Evolutionary conservation across 2,888 invertebrate species (phyloP).

Genomic region (Trichacis sp.): DNA sequence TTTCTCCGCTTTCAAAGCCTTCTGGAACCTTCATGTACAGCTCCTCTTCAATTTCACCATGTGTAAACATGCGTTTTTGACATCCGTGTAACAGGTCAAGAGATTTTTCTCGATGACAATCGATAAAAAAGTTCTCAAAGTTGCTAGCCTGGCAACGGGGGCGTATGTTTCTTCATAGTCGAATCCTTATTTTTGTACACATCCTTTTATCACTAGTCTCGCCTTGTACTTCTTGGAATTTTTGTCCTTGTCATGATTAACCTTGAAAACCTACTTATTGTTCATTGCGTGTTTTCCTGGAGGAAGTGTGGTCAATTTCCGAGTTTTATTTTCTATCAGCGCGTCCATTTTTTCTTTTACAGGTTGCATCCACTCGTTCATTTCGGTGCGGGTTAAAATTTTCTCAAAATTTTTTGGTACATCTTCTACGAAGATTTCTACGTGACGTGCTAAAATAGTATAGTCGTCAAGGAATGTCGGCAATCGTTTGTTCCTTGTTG

Average conservation of each 20-base stretch:
- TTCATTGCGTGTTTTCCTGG: slow-evolving; percentile 13
- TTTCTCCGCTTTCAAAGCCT: slow-evolving; percentile 13
- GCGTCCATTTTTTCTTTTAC: slow-evolving; percentile 37
- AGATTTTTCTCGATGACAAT: slow-evolving; percentile 35
- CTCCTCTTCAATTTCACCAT: slow-evolving; percentile 48
- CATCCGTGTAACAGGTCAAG: slow-evolving; percentile 25
- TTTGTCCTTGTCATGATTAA: too few relatives aligned
- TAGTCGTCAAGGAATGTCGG: slow-evolving; percentile 18
- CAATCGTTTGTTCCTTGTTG: slow-evolving; percentile 1
- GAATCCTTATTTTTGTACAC: slow-evolving; percentile 42
- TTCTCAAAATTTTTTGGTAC: slow-evolving; percentile 21
- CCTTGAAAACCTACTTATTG: slow-evolving; percentile 33
- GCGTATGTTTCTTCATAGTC: slow-evolving; percentile 53
- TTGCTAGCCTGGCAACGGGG: slow-evolving; percentile 47
- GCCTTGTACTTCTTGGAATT: slow-evolving; percentile 45
- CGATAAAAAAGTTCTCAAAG: slow-evolving; percentile 28
- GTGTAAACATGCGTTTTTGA: slow-evolving; percentile 41
- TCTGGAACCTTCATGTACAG: slow-evolving; percentile 46
- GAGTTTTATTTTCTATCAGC: slow-evolving; percentile 19
- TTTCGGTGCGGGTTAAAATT: slow-evolving; percentile 13
- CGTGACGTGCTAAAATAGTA: slow-evolving; percentile 21
- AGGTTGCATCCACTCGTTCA: slow-evolving; percentile 34
- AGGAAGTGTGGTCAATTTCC: slow-evolving; percentile 13
- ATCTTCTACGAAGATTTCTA: slow-evolving; percentile 28
- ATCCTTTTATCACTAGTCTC: slow-evolving; percentile 48